Evolutionary conservation across 2,797 vertebrate species (phyloP).

Genomic region (Pseudochirops corinnae): DNA sequence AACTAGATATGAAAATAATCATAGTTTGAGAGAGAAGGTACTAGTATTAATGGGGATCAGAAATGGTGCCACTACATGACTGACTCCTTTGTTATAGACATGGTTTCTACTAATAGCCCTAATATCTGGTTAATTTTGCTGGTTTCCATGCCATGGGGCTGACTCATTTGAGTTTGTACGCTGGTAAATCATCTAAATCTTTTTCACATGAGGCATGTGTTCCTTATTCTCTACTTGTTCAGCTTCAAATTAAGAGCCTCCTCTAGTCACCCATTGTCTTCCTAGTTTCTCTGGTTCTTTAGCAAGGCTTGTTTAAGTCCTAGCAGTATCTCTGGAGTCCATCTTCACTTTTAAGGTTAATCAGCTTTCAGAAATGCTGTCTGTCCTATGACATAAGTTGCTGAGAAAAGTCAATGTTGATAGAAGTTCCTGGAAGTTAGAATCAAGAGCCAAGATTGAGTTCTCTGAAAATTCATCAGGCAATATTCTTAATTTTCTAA

Average conservation of each 20-base stretch:
- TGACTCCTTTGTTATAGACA: neutral
- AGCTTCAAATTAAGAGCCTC: neutral
- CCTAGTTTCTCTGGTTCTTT: constrained; percentile 1
- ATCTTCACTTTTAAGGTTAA: constrained; percentile 69
- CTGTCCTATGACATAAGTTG: constrained; percentile 72
- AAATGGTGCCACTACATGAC: neutral
- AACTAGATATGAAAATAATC: neutral
- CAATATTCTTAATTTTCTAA: constrained; percentile 59
- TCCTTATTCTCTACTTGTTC: neutral
- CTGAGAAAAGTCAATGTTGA: constrained; percentile 76
- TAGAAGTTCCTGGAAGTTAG: constrained; percentile 66
- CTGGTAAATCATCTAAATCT: neutral
- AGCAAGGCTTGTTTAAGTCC: constrained; percentile 50
- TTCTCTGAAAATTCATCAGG: constrained; percentile 58
- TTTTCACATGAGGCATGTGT: neutral
- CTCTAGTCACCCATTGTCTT: neutral
- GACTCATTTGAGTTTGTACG: neutral
- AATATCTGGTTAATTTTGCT: neutral
- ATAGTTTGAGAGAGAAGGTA: neutral
- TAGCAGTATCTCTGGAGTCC: constrained; percentile 28
- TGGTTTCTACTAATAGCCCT: neutral
- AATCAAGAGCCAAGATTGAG: constrained; percentile 77
- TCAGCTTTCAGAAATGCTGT: constrained; percentile 74
- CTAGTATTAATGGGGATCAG: neutral
- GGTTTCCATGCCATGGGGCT: neutral